Evolutionary conservation across 1,140 invertebrate species (phyloP).

Genomic region (Tetramorium simillimum): DNA sequence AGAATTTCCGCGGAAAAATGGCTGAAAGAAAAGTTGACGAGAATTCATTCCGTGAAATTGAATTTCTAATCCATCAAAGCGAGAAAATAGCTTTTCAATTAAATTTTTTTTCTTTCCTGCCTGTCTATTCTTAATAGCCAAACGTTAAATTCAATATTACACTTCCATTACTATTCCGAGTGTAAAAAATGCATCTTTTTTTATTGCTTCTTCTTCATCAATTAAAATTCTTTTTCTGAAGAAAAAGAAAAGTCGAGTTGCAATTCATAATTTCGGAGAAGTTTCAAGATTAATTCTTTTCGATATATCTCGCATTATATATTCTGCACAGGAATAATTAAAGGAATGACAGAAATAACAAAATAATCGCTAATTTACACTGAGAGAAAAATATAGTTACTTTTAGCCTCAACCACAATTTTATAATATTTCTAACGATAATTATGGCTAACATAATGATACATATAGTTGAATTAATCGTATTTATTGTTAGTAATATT

Average conservation of each 20-base stretch:
- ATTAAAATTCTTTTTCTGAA: not conserved
- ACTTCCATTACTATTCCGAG: not conserved
- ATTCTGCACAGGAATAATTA: too few relatives aligned
- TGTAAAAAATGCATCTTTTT: not conserved
- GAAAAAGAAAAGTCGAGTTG: not conserved
- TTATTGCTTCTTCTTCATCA: not conserved
- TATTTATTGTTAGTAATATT: too few relatives aligned
- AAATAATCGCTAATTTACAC: too few relatives aligned
- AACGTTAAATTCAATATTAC: not conserved
- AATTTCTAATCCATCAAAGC: not conserved
- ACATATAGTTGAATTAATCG: too few relatives aligned
- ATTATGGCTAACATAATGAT: too few relatives aligned
- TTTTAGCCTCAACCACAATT: too few relatives aligned
- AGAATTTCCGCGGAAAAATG: not conserved
- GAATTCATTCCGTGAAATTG: slow-evolving; percentile 4
- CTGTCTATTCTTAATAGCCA: not conserved
- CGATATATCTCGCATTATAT: not conserved
- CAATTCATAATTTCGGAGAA: not conserved
- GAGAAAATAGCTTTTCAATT: not conserved
- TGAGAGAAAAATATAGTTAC: too few relatives aligned
- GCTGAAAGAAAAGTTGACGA: not conserved
- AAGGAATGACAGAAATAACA: too few relatives aligned
- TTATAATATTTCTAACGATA: too few relatives aligned
- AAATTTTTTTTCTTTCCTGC: not conserved
- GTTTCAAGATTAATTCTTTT: not conserved